phyloP scores from a whole-genome alignment of 1,140 invertebrate species.

The Drosophila parabipectinata region DNA sequence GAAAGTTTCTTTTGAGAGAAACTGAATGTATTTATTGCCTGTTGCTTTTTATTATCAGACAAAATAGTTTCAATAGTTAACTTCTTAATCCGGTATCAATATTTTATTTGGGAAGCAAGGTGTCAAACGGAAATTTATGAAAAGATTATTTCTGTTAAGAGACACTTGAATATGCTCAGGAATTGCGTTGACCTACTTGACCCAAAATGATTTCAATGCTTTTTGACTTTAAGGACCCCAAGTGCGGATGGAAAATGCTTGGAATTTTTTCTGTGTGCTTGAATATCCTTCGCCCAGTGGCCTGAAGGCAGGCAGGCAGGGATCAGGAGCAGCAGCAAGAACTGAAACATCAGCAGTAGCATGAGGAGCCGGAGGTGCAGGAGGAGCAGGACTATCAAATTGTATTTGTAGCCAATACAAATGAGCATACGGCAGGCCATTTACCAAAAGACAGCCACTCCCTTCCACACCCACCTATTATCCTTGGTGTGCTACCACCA shows the following conservation, averaged over 20 bases:
- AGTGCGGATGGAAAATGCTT: constrained; percentile 13
- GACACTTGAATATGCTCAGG: not conserved
- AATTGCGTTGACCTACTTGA: constrained; percentile 27
- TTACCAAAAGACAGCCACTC: constrained; percentile 66
- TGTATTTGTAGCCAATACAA: constrained; percentile 82
- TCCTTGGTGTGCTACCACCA: not conserved
- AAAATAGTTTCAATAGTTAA: not conserved
- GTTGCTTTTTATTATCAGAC: not conserved
- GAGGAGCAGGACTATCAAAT: constrained; percentile 67
- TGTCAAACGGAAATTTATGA: constrained; percentile 3
- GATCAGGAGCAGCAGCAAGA: constrained; percentile 3
- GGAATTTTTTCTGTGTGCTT: constrained; percentile 60
- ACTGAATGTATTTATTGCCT: not conserved
- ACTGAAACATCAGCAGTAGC: not conserved
- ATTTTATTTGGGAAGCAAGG: not conserved
- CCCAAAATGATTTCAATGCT: constrained; percentile 26
- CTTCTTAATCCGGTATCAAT: not conserved
- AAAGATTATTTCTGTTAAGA: not conserved
- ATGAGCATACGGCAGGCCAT: constrained; percentile 80
- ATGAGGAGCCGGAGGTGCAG: not conserved
- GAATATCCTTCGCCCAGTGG: constrained; percentile 67
- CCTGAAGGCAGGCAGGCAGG: constrained; percentile 2
- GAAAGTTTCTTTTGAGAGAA: not conserved
- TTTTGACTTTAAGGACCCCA: constrained; percentile 13
- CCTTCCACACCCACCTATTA: constrained; percentile 31